These are phyloP conservation scores for Astyanax mexicanus DNA, from an alignment of 2,797 vertebrate species.

Conservation along the genomic window DNA sequence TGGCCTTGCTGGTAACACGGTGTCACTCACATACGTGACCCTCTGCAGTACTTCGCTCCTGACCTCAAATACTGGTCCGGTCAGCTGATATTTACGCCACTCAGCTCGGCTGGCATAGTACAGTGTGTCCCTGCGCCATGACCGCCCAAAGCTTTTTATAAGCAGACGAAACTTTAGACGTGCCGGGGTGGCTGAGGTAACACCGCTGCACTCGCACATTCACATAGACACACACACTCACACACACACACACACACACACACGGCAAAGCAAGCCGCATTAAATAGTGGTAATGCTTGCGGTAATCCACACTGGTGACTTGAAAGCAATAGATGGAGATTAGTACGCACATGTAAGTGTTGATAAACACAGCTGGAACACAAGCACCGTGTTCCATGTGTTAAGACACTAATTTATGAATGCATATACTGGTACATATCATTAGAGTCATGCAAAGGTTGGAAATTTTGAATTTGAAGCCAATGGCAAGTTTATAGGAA, in stretches of 20 bases:
- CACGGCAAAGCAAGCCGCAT: background rate
- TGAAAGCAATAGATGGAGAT: slow-evolving; percentile 31
- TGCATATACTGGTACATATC: too few relatives aligned
- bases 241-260: background rate
- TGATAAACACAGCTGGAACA: slow-evolving; percentile 20
- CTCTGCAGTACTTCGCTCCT: slow-evolving; percentile 59
- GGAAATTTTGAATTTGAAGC: too few relatives aligned
- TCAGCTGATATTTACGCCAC: slow-evolving; percentile 84
- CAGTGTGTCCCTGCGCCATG: slow-evolving; percentile 72
- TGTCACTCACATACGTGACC: slow-evolving; percentile 65
- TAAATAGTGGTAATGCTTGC: slow-evolving; percentile 30
- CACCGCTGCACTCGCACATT: background rate
- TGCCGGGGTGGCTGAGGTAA: slow-evolving; percentile 51
- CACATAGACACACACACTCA: background rate
- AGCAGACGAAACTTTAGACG: slow-evolving; percentile 74
- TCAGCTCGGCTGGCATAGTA: slow-evolving; percentile 77
- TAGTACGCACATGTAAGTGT: slow-evolving; percentile 22
- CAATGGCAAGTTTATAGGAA: too few relatives aligned
- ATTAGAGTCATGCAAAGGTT: too few relatives aligned
- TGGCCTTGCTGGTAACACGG: slow-evolving; percentile 62
- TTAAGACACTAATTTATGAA: too few relatives aligned
- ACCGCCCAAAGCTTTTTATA: slow-evolving; percentile 73
- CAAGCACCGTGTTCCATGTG: background rate
- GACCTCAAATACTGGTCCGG: slow-evolving; percentile 50
- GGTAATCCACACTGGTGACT: slow-evolving; percentile 24